Percentiles rank a stretch among this genome's conserved stretches.
Evolutionary conservation across 2,113 vertebrate species (phyloP).

Genomic region (Tachuris rubrigastra): DNA sequence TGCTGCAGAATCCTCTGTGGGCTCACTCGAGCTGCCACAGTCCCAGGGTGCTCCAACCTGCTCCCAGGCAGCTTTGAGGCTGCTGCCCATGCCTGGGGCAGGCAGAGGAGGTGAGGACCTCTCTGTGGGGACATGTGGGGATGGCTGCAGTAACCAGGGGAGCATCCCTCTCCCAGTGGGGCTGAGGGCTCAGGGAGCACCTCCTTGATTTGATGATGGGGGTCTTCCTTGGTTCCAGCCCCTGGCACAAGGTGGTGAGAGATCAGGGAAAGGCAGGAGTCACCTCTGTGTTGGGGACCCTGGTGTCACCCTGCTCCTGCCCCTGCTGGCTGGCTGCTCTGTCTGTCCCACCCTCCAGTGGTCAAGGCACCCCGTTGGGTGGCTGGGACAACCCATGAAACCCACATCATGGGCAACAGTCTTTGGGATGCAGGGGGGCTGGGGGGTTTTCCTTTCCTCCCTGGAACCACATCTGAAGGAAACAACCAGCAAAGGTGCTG

Average conservation of each 20-base stretch:
- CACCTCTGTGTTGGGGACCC: not conserved
- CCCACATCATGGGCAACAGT: too few relatives aligned
- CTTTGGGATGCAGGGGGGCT: not conserved
- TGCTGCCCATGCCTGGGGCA: not conserved
- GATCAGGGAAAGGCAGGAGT: not conserved
- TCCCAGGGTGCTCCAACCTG: not conserved
- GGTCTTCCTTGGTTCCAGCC: not conserved
- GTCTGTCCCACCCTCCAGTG: not conserved
- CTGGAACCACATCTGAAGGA: not conserved
- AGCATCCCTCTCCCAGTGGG: accelerated
- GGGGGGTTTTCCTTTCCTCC: not conserved
- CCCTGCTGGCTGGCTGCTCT: not conserved
- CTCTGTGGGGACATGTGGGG: accelerated
- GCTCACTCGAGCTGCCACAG: accelerated
- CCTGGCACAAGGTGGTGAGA: accelerated
- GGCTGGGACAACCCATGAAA: not conserved
- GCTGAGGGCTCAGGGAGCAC: too few relatives aligned
- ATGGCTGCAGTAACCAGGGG: not conserved
- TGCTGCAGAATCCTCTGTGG: not conserved
- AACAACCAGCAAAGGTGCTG: not conserved
- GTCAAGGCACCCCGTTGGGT: not conserved
- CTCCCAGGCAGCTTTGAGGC: not conserved
- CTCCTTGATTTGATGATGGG: not conserved
- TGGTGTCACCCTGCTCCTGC: accelerated
- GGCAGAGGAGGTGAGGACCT: not conserved